These are phyloP conservation scores for Plutomurus gul DNA, from an alignment of 1,140 invertebrate genomes.

Conservation along the genomic window DNA sequence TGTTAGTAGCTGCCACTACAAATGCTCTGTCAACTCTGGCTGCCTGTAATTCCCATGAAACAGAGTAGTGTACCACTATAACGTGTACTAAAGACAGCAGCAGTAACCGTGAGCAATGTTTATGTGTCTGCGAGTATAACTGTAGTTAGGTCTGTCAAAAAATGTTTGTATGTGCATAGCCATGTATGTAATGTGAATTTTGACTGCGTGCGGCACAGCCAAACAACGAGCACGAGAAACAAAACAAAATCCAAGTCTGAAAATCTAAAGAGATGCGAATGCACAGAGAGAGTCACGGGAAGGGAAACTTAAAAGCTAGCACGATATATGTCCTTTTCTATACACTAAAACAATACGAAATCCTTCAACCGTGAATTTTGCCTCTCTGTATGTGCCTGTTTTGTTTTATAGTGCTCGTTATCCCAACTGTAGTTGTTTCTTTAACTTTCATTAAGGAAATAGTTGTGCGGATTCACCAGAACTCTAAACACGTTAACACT, in stretches of 20 bases:
- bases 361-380: neutral
- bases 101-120: no score
- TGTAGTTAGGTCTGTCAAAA: no score
- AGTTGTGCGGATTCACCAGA: neutral
- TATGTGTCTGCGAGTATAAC: no score
- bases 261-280: neutral
- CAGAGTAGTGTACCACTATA: no score
- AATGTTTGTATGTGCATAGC: no score
- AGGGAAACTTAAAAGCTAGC: slow-evolving; percentile 9
- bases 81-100: no score
- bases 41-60: neutral
- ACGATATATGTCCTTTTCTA: slow-evolving; percentile 3
- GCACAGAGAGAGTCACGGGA: no score
- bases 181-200: no score
- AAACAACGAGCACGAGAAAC: no score
- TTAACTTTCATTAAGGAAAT: slow-evolving; percentile 26
- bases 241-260: neutral
- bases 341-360: slow-evolving; percentile 2
- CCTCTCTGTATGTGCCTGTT: neutral
- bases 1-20: no score
- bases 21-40: neutral
- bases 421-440: neutral
- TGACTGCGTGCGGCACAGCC: no score
- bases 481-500: slow-evolving; percentile 15
- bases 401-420: neutral